Percentiles rank a stretch among this genome's conserved stretches.
Conservation (phyloP, 2,113 vertebrate genomes). For the Thermophis baileyi region DNA sequence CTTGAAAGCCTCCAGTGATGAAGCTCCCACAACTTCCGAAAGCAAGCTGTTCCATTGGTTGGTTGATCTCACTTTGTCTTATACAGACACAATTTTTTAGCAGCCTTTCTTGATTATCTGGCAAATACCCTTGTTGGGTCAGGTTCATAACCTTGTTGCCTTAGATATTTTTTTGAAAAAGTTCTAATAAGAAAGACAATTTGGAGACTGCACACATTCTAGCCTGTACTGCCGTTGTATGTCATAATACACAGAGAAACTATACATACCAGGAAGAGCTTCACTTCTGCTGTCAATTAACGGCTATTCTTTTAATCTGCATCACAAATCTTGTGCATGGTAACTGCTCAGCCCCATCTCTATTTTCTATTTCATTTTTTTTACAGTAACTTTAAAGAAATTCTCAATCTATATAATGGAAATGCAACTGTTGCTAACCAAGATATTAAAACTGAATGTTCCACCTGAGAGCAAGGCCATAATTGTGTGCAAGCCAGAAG, state of each 20-base stretch:
- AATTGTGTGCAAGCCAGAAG: neutral
- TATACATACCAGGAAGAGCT: neutral
- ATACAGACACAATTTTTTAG: neutral
- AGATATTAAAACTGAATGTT: neutral
- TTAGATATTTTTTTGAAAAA: neutral
- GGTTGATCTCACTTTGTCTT: neutral
- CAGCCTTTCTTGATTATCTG: neutral
- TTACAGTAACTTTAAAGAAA: neutral
- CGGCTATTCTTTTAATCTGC: neutral
- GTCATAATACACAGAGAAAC: neutral
- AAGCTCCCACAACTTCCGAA: too few relatives aligned
- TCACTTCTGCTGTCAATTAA: neutral
- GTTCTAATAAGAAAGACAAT: neutral
- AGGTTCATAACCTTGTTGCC: neutral
- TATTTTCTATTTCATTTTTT: neutral
- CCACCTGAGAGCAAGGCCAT: neutral
- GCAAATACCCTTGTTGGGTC: neutral
- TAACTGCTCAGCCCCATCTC: neutral
- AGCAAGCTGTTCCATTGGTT: too few relatives aligned
- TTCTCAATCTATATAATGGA: neutral
- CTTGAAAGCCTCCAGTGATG: too few relatives aligned
- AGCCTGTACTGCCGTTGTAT: neutral
- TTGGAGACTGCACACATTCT: neutral
- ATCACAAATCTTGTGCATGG: neutral
- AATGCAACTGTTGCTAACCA: too few relatives aligned